These are phyloP conservation scores for Pterostichus niger DNA, from an alignment of 2,888 invertebrate genomes.

Conservation along the genomic window DNA sequence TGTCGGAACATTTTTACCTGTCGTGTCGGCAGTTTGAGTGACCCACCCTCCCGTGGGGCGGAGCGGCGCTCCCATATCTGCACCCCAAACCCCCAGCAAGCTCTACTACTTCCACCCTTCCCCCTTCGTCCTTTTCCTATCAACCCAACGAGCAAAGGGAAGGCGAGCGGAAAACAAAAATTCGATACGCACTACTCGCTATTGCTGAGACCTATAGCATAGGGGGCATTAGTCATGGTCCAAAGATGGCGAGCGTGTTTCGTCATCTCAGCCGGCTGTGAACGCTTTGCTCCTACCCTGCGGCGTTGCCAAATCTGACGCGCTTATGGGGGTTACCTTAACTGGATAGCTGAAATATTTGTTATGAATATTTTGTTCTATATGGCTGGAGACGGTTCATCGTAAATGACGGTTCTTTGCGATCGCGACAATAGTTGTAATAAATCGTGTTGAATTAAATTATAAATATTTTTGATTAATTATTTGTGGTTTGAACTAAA, in stretches of 20 bases:
- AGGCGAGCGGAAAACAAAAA: conserved; percentile 71
- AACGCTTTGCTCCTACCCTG: background rate
- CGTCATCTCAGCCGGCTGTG: conserved; percentile 43
- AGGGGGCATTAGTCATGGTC: conserved; percentile 69
- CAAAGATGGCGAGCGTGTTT: conserved; percentile 68
- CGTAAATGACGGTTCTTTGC: background rate
- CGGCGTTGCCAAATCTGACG: conserved; percentile 53
- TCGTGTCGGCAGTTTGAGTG: conserved; percentile 14
- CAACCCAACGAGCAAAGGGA: conserved; percentile 69
- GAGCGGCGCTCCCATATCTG: conserved; percentile 47
- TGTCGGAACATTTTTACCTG: conserved; percentile 58
- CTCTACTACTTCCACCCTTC: conserved; percentile 46
- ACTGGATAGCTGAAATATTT: conserved; percentile 2
- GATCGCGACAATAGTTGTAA: too few species aligned
- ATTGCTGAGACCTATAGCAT: conserved; percentile 69
- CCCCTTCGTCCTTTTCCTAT: too few species aligned
- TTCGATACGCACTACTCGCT: conserved; percentile 70
- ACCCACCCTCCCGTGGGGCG: conserved; percentile 49
- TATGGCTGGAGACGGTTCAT: background rate
- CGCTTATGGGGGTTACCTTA: background rate
- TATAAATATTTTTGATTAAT: background rate
- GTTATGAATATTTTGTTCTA: conserved; percentile 12
- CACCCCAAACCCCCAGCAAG: conserved; percentile 33
- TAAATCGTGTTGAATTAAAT: too few species aligned
- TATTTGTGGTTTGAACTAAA: conserved; percentile 1